These are phyloP conservation scores for Calliopsis andreniformis DNA, from an alignment of 1,140 invertebrate species.

Conservation along the genomic window DNA sequence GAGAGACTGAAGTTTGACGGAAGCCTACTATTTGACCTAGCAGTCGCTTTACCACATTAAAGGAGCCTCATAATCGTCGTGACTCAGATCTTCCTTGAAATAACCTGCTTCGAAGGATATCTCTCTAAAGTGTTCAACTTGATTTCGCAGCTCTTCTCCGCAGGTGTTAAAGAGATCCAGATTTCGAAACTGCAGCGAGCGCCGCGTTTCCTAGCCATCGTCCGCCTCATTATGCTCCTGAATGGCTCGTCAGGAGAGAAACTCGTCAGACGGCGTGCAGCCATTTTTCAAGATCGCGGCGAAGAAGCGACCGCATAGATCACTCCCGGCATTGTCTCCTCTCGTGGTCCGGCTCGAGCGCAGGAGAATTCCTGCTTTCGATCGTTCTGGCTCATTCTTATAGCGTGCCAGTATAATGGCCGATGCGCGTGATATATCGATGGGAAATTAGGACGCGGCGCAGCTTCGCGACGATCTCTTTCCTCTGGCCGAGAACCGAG, in stretches of 20 bases:
- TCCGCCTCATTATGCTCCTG: constrained; percentile 41
- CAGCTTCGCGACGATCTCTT: constrained; percentile 32
- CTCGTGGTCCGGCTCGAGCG: not conserved
- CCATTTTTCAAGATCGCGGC: constrained; percentile 56
- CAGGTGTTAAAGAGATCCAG: not conserved
- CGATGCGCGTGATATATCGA: constrained; percentile 21
- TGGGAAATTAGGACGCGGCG: constrained; percentile 46
- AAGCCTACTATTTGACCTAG: too few species aligned
- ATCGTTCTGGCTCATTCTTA: constrained; percentile 13
- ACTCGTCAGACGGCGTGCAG: not conserved
- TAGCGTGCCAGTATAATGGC: not conserved
- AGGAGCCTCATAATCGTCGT: too few species aligned
- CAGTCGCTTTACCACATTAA: too few species aligned
- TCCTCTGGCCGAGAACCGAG: not conserved
- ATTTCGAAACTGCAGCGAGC: constrained; percentile 27
- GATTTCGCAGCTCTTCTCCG: not conserved
- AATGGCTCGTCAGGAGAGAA: constrained; percentile 49
- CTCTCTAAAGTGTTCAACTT: too few species aligned
- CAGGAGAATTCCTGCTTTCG: not conserved
- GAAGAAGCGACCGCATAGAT: constrained; percentile 44
- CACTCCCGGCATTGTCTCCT: constrained; percentile 43
- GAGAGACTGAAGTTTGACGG: too few species aligned
- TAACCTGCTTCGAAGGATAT: too few species aligned
- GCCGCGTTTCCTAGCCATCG: constrained; percentile 34
- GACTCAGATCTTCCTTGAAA: too few species aligned